Base-by-base conservation (phyloP, 2,888 invertebrate species). In the Diploptera punctata region DNA sequence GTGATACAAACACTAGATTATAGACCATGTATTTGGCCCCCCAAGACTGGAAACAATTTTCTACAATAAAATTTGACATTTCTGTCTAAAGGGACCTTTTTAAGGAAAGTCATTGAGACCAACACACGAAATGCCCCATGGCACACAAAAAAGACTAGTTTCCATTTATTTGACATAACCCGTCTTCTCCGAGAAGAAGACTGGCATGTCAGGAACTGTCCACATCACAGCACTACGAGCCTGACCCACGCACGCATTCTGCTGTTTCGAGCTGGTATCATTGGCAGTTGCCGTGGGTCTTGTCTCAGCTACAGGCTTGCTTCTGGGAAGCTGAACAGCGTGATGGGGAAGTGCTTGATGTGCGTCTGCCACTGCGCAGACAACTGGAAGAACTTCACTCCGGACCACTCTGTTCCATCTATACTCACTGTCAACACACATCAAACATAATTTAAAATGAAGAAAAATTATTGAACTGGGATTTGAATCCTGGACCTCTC, bases 291-390 rank as follows among this genome's bases (percentile, higher is more conserved):
- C 38, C 24, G 70, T 9, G 62, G 21, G 31, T 49, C 16, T 26
- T 24, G 1, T 29, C 29, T 52, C 16, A 33, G 57, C 67, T 72
- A 75, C 71, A 73, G 69, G 18, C 26, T 54, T 0, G 67, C 31
- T 52, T 75, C 75, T 19, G 71, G 73, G 60, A 70, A 72, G 57
- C 74, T 75, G 81, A 93, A 90, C 78, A 94, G 87, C 69, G 93
- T 92, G 76, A 97, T 89, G 49, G 98, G 96, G 86, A 99, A 94
- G 79, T 93, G 91, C 85, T 98, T 98, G 79, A 99, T 95, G 87
- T 99, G 98, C 74, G 99, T 99, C 86, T 98, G 99, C 99, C 99
- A 99, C 81, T 98, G 98, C 78, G 98, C 93, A 78, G 98, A 97
- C 80, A 99, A 88, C 86, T 99, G 99, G 91, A 99, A 99, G 91